Evolutionary conservation across 2,113 vertebrate species (phyloP).

Genomic region (Sardina pilchardus): DNA sequence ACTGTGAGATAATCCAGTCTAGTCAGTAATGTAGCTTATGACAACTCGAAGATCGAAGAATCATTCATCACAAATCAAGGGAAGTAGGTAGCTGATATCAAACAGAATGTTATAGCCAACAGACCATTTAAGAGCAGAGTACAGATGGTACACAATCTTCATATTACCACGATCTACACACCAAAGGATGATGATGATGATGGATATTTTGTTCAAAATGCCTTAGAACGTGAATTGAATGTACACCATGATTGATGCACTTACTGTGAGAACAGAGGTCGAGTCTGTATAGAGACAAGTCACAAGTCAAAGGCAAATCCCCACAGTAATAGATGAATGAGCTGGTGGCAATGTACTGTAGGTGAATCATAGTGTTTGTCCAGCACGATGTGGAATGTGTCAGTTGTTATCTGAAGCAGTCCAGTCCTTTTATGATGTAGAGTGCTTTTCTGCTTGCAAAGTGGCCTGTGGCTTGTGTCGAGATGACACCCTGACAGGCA

Average conservation of each 20-base stretch:
- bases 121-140: background rate
- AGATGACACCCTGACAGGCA: background rate
- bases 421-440: background rate
- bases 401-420: background rate
- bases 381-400: background rate
- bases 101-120: background rate
- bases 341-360: background rate
- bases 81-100: background rate
- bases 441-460: background rate
- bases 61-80: background rate
- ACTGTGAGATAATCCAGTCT: background rate
- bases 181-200: slow-evolving; percentile 75
- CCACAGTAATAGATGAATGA: background rate
- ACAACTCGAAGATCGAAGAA: background rate
- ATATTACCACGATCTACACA: slow-evolving; percentile 70
- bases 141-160: background rate
- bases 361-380: background rate
- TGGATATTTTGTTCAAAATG: slow-evolving; percentile 78
- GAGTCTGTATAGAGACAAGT: slow-evolving; percentile 67
- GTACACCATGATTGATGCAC: slow-evolving; percentile 85
- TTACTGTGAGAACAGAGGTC: slow-evolving; percentile 74
- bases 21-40: background rate
- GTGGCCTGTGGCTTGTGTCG: background rate
- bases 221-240: slow-evolving; percentile 94
- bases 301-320: slow-evolving; percentile 63